These are phyloP conservation scores for Leptopterna dolabrata DNA, from an alignment of 2,888 invertebrate species.

Conservation along the genomic window DNA sequence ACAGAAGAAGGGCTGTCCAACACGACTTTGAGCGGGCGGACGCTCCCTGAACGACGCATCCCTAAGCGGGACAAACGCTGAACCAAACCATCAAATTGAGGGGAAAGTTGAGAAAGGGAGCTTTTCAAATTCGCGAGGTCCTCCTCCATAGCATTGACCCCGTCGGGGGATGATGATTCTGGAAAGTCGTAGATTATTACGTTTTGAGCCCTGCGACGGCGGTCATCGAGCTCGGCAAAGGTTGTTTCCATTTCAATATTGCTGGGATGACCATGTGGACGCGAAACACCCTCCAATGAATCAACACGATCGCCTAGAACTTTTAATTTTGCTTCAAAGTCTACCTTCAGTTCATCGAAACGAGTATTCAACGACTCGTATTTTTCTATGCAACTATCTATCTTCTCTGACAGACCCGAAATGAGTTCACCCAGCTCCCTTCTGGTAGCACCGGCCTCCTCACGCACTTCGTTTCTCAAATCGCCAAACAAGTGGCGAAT, in stretches of 20 bases:
- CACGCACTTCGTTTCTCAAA: background rate
- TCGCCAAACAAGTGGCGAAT: background rate
- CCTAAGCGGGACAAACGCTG: background rate
- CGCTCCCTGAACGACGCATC: too few species aligned
- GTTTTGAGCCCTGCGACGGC: background rate
- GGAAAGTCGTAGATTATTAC: constrained; percentile 2
- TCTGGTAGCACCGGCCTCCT: background rate
- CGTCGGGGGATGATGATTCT: background rate
- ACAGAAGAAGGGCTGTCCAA: background rate
- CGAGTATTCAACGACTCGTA: background rate
- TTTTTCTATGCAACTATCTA: background rate
- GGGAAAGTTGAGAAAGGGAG: background rate
- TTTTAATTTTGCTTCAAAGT: background rate
- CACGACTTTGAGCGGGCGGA: background rate
- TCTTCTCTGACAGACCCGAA: background rate
- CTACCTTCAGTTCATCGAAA: background rate
- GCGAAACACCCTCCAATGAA: background rate
- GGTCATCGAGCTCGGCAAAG: constrained; percentile 9
- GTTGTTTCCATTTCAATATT: background rate
- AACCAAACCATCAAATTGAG: background rate
- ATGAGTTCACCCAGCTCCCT: background rate
- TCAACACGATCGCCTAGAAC: background rate
- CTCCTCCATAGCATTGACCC: background rate
- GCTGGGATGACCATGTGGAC: background rate
- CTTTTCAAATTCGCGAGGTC: background rate